Conservation (phyloP, 2,797 vertebrate species). For the Halcyon chelicuti region DNA sequence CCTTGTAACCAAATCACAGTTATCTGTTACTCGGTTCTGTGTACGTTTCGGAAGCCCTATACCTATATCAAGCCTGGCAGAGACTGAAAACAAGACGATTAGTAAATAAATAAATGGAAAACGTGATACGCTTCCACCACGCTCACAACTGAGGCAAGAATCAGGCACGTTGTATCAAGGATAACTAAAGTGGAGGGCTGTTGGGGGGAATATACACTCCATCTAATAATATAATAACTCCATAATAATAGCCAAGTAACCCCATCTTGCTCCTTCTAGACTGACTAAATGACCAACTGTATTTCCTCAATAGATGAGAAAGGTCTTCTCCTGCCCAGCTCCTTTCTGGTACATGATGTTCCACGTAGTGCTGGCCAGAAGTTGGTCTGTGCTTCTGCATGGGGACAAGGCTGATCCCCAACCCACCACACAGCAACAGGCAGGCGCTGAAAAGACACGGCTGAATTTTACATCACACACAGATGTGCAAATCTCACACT, state of each 20-base stretch:
- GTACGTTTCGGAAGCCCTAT: slow-evolving; percentile 60
- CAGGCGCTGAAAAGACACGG: background rate
- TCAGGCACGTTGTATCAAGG: background rate
- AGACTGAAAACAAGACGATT: slow-evolving; percentile 67
- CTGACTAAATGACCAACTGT: background rate
- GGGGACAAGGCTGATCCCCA: background rate
- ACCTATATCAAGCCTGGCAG: slow-evolving; percentile 68
- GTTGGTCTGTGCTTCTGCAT: background rate
- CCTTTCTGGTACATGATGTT: background rate
- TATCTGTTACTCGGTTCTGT: slow-evolving; percentile 71
- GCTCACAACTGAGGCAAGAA: slow-evolving; percentile 25
- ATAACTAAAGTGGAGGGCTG: background rate
- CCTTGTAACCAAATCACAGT: slow-evolving; percentile 77
- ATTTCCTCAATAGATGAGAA: background rate
- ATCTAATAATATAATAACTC: no score
- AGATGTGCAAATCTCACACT: background rate
- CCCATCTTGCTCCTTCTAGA: background rate
- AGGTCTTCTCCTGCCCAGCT: background rate
- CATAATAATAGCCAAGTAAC: background rate
- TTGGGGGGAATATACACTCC: background rate
- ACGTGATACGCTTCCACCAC: slow-evolving; percentile 27
- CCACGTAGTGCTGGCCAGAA: background rate
- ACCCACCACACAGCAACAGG: background rate
- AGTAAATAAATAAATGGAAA: slow-evolving; percentile 78
- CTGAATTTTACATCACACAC: background rate